Evolutionary conservation across 2,797 vertebrate genomes (phyloP).

Genomic region (Lacerta viridis): DNA sequence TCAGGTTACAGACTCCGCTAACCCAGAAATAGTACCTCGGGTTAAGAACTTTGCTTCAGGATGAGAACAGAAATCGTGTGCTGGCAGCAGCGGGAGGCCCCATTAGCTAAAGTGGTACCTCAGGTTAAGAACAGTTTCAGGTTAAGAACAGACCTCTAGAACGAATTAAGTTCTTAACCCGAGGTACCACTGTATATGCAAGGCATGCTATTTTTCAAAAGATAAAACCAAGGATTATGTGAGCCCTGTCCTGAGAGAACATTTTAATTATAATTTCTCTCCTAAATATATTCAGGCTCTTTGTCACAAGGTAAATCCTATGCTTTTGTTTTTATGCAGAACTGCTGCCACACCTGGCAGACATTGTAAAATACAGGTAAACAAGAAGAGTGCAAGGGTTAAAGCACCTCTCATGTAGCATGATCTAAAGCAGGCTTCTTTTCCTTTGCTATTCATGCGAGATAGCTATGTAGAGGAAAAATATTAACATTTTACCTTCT

Average conservation of each 20-base stretch:
- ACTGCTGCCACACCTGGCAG: neutral
- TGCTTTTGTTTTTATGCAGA: neutral
- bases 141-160: too few species aligned
- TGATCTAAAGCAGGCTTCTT: slow-evolving; percentile 33
- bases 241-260: neutral
- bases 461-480: slow-evolving; percentile 1
- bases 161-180: too few species aligned
- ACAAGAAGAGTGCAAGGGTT: neutral
- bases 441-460: slow-evolving; percentile 1
- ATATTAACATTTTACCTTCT: slow-evolving; percentile 78
- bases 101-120: too few species aligned
- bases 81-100: too few species aligned
- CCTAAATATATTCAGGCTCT: slow-evolving; percentile 73
- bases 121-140: too few species aligned
- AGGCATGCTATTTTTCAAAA: neutral
- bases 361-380: neutral
- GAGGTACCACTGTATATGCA: neutral
- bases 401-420: slow-evolving; percentile 5
- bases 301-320: slow-evolving; percentile 87
- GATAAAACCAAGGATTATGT: neutral
- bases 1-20: too few species aligned
- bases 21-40: too few species aligned
- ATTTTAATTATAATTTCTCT: neutral
- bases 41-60: too few species aligned
- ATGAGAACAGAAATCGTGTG: too few species aligned